Conservation (phyloP, 2,113 vertebrate genomes). For the Mola mola region DNA sequence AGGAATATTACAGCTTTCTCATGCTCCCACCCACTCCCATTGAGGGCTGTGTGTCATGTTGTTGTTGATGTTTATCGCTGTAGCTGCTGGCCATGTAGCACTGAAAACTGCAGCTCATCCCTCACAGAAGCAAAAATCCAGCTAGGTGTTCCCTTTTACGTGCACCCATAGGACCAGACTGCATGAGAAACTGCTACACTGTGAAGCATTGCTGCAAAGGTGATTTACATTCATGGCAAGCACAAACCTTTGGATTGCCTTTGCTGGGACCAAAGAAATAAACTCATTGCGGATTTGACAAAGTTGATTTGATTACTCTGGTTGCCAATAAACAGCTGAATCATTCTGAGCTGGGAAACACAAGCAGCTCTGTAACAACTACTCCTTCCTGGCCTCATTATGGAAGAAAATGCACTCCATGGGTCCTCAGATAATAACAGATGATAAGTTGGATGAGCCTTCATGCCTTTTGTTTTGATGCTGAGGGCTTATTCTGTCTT, state of each 20-base stretch:
- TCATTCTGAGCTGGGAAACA: slow-evolving; percentile 38
- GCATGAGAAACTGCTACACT: slow-evolving; percentile 6
- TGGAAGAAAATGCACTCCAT: slow-evolving; percentile 24
- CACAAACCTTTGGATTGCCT: slow-evolving; percentile 11
- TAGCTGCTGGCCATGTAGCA: slow-evolving; percentile 32
- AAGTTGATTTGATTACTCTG: slow-evolving; percentile 27
- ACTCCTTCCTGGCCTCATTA: slow-evolving; percentile 66
- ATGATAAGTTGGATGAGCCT: slow-evolving; percentile 38
- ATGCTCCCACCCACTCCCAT: slow-evolving; percentile 27
- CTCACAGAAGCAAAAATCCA: too few species aligned
- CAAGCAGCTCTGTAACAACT: slow-evolving; percentile 39
- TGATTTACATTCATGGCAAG: background rate
- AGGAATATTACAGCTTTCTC: slow-evolving; percentile 16
- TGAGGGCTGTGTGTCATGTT: slow-evolving; percentile 30
- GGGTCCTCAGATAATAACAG: slow-evolving; percentile 46
- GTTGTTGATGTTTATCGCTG: slow-evolving; percentile 40
- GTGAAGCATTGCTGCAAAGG: slow-evolving; percentile 8
- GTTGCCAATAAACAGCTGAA: slow-evolving; percentile 41
- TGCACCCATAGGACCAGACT: slow-evolving; percentile 21
- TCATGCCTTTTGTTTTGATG: slow-evolving; percentile 17
- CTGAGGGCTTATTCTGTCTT: slow-evolving; percentile 7
- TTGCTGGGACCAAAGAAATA: background rate
- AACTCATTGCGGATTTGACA: slow-evolving; percentile 32
- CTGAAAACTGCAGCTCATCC: slow-evolving; percentile 31
- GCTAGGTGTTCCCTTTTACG: slow-evolving; percentile 5